A percentile compares a stretch with the other conserved stretches of the same genome.
phyloP scores from a whole-genome alignment of 2,113 vertebrate species.

The Vicugna pacos region DNA sequence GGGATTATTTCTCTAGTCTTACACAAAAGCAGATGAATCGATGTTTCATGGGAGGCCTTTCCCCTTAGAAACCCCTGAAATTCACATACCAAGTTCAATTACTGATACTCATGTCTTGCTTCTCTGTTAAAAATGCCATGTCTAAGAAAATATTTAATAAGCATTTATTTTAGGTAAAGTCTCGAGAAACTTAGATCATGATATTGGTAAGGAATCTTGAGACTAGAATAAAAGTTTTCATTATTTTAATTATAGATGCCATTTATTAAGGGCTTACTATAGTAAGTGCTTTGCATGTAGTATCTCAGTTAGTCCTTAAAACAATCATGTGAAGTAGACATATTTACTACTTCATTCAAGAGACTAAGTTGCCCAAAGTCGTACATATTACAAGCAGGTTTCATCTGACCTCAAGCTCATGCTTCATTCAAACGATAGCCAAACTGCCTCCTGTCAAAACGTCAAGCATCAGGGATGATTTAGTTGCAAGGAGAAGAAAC shows the following conservation, averaged over 20 bases:
- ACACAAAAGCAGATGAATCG: not conserved
- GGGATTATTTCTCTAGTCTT: not conserved
- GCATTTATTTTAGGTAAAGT: not conserved
- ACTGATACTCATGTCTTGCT: not conserved
- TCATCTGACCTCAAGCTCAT: not conserved
- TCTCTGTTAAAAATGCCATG: not conserved
- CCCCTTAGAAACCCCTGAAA: not conserved
- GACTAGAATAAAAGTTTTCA: not conserved
- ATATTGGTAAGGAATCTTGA: not conserved
- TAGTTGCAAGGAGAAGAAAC: not conserved
- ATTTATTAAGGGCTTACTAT: not conserved
- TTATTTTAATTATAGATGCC: not conserved
- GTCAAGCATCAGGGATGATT: not conserved
- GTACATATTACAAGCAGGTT: not conserved
- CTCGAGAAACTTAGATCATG: not conserved
- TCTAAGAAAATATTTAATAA: not conserved
- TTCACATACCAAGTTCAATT: not conserved
- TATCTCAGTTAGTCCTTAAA: not conserved
- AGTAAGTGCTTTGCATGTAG: not conserved
- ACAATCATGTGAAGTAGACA: not conserved
- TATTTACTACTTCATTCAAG: not conserved
- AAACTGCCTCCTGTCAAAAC: not conserved
- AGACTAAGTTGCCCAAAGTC: not conserved
- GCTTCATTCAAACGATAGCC: not conserved
- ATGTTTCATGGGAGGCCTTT: not conserved